Conservation (phyloP, 1,140 invertebrate species). For the Babylonia areolata region DNA sequence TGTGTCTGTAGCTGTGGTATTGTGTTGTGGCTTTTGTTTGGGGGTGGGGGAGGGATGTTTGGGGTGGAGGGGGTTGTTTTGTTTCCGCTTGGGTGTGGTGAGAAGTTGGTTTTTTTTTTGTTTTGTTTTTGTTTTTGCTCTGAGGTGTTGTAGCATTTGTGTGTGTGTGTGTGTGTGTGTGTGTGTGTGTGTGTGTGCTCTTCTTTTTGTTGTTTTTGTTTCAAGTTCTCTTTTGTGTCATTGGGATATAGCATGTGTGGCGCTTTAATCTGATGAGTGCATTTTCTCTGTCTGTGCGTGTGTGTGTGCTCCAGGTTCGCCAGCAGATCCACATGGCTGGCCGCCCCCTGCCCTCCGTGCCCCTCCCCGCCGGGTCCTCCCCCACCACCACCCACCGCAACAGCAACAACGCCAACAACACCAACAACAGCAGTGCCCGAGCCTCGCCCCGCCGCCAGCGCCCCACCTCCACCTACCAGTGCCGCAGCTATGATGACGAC, state of each 20-base stretch:
- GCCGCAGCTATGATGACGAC: conserved; percentile 45
- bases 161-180: no score
- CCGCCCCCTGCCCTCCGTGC: conserved; percentile 30
- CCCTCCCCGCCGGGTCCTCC: not conserved
- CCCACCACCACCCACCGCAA: not conserved
- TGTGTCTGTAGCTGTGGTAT: no score
- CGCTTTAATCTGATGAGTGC: not conserved
- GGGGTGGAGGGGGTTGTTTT: not conserved
- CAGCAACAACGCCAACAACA: not conserved
- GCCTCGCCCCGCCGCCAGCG: conserved; percentile 10
- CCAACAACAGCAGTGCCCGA: conserved; percentile 12
- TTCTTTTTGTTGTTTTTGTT: no score
- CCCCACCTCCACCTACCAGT: conserved; percentile 31
- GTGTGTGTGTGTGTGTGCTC: no score
- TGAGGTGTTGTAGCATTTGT: no score
- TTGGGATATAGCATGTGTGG: not conserved
- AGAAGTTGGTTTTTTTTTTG: no score
- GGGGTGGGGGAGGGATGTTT: conserved; percentile 1
- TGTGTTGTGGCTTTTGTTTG: not conserved
- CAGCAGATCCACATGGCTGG: conserved; percentile 37
- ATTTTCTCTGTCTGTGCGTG: not conserved
- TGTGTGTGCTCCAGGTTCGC: conserved; percentile 15
- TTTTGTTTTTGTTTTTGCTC: no score
- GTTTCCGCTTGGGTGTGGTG: no score
- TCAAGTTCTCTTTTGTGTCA: no score